Evolutionary conservation across 2,797 vertebrate species (phyloP).

Genomic region (Falco concolor): DNA sequence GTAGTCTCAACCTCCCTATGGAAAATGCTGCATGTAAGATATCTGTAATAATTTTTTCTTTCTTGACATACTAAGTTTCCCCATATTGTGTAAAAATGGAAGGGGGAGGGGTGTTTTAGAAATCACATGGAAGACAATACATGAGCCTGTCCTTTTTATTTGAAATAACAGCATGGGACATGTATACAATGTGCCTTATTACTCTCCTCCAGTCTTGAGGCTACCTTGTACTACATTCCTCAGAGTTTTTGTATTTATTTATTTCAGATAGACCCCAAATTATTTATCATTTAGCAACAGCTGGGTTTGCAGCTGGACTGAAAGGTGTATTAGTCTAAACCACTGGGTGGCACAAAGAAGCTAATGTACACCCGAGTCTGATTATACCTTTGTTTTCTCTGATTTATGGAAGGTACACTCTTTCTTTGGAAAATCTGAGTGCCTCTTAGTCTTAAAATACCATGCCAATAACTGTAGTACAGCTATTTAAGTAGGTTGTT

Average conservation of each 20-base stretch:
- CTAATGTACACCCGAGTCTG: rapidly evolving
- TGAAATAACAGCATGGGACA: neutral
- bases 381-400: neutral
- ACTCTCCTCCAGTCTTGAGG: neutral
- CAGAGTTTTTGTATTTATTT: neutral
- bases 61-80: neutral
- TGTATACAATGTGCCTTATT: neutral
- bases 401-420: neutral
- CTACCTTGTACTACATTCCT: neutral
- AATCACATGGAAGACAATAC: neutral
- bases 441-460: neutral
- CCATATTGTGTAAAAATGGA: neutral
- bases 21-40: neutral
- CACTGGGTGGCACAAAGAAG: neutral
- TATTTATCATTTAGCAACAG: neutral
- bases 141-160: neutral
- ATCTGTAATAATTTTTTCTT: neutral
- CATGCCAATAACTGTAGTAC: neutral
- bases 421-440: neutral
- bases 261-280: neutral
- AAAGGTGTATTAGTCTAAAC: neutral
- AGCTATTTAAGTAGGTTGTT: neutral
- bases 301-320: neutral
- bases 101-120: neutral
- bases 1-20: neutral